Evolutionary conservation across 2,888 invertebrate species (phyloP).

Genomic region (Anoplius nigerrimus): DNA sequence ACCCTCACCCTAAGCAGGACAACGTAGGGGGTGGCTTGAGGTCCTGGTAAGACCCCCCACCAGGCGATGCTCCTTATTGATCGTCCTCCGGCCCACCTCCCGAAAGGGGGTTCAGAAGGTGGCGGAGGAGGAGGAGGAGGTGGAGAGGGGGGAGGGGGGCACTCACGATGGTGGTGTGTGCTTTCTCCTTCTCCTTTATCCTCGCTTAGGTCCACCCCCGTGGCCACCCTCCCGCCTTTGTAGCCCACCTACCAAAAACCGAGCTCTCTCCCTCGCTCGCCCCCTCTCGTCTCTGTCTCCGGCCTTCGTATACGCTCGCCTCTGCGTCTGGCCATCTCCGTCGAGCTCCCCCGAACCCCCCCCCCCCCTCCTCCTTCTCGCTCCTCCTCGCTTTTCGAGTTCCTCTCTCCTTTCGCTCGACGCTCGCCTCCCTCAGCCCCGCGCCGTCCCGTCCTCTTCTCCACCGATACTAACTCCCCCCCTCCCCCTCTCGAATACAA

Average conservation of each 20-base stretch:
- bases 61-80: constrained; percentile 72
- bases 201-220: constrained; percentile 70
- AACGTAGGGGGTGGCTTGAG: constrained; percentile 68
- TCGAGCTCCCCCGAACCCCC: constrained; percentile 11
- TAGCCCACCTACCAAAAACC: constrained; percentile 71
- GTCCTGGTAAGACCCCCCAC: constrained; percentile 74
- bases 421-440: constrained; percentile 26
- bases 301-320: too few relatives aligned
- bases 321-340: constrained; percentile 14
- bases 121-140: not conserved
- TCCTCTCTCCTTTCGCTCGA: constrained; percentile 19
- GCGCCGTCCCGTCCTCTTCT: constrained; percentile 42
- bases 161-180: constrained; percentile 58
- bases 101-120: constrained; percentile 42
- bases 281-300: constrained; percentile 24
- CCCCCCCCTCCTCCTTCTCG: constrained; percentile 7
- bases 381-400: constrained; percentile 27
- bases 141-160: constrained; percentile 21
- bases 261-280: constrained; percentile 55
- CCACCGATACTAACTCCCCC: constrained; percentile 55
- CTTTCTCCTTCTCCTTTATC: constrained; percentile 68
- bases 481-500: constrained; percentile 54
- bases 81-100: constrained; percentile 73
- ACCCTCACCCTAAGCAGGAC: constrained; percentile 70
- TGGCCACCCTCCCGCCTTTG: constrained; percentile 67